phyloP scores from a whole-genome alignment of 2,797 vertebrate species.

The Enteromius paludinosus region DNA sequence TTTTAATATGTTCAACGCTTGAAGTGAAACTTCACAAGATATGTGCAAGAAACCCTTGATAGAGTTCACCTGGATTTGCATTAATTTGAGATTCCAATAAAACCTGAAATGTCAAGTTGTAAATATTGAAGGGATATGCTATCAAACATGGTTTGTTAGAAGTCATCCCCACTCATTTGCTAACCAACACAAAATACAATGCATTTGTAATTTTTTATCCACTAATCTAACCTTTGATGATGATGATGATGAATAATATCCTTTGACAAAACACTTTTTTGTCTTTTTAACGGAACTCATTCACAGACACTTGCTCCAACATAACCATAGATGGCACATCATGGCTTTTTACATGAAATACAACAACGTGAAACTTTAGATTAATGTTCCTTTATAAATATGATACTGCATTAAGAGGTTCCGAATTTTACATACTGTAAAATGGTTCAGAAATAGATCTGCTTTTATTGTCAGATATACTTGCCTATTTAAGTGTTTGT shows the following conservation, averaged over 20 bases:
- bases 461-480: conserved; percentile 4
- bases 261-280: conserved; percentile 34
- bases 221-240: conserved; percentile 27
- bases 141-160: conserved; percentile 48
- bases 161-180: conserved; percentile 60
- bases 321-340: conserved; percentile 9
- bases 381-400: background rate
- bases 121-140: conserved; percentile 64
- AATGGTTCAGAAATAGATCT: background rate
- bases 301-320: conserved; percentile 21
- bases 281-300: conserved; percentile 27
- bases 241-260: conserved; percentile 27
- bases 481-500: background rate
- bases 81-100: conserved; percentile 31
- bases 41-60: background rate
- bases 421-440: too few relatives aligned
- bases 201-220: conserved; percentile 29
- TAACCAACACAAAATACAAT: conserved; percentile 48
- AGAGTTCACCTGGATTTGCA: conserved; percentile 5
- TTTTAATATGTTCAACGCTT: conserved; percentile 58
- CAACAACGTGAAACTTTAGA: background rate
- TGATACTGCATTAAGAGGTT: background rate
- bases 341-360: background rate
- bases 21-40: conserved; percentile 9
- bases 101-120: conserved; percentile 36